Percentiles rank a stretch among this genome's conserved stretches.
Conservation (phyloP, 2,113 vertebrate species). For the Xiphophorus hellerii region DNA sequence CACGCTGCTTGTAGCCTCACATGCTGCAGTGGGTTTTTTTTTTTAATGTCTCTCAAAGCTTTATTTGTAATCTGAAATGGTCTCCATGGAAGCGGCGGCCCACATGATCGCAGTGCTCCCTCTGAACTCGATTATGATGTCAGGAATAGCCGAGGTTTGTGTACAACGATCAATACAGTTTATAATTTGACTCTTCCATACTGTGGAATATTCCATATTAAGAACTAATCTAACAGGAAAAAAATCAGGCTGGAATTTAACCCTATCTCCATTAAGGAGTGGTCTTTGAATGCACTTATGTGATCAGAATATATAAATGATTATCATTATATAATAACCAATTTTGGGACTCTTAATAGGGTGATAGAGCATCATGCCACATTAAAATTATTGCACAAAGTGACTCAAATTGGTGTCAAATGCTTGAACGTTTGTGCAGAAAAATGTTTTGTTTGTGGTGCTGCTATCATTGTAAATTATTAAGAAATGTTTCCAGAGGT, state of each 20-base stretch:
- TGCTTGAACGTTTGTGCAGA: too few species aligned
- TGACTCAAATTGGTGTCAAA: too few species aligned
- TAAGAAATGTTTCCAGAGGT: too few species aligned
- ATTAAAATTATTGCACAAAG: too few species aligned
- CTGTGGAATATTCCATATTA: conserved; percentile 14
- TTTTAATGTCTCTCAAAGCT: conserved; percentile 3
- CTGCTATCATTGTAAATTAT: too few species aligned
- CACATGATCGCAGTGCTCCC: conserved; percentile 10
- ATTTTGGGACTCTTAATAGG: too few species aligned
- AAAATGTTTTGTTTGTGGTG: too few species aligned
- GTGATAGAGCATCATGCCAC: too few species aligned
- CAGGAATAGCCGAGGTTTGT: conserved; percentile 27
- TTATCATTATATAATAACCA: too few species aligned
- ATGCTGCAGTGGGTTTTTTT: not conserved
- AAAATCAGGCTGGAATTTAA: not conserved
- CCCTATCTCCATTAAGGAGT: not conserved
- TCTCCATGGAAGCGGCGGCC: not conserved
- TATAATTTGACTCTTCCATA: conserved; percentile 9
- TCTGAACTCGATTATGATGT: conserved; percentile 29
- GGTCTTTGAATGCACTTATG: not conserved
- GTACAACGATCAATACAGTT: conserved; percentile 32
- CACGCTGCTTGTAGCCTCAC: conserved; percentile 31
- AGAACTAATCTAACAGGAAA: conserved; percentile 13
- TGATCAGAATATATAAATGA: too few species aligned
- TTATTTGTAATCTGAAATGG: conserved; percentile 33